A percentile compares a stretch with the other conserved stretches of the same genome.
These are phyloP conservation scores for Genyomyrus donnyi DNA, from an alignment of 2,113 vertebrate species.

Conservation along the genomic window DNA sequence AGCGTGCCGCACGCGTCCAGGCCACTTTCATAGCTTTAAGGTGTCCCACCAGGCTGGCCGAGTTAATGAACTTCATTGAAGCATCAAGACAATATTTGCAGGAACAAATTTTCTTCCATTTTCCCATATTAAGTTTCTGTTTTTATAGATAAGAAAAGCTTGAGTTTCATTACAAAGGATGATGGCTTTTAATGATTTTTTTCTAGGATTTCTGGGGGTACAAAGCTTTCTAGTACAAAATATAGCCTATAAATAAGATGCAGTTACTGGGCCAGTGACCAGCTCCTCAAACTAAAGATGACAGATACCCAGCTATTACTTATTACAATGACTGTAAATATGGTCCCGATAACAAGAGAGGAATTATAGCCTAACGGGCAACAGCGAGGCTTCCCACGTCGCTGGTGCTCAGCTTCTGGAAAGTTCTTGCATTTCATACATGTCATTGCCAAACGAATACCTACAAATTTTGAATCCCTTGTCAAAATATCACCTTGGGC, in stretches of 20 bases:
- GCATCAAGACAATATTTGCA: background rate
- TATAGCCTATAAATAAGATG: background rate
- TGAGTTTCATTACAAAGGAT: background rate
- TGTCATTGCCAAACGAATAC: background rate
- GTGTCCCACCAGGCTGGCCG: background rate
- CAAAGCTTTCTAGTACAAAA: background rate
- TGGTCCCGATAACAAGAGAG: background rate
- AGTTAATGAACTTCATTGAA: background rate
- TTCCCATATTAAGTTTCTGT: background rate
- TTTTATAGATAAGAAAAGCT: background rate
- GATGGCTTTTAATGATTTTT: background rate
- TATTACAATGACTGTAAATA: background rate
- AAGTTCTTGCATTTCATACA: background rate
- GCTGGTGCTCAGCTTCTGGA: background rate
- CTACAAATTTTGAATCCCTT: background rate
- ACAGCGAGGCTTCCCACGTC: background rate
- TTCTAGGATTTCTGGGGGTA: no score
- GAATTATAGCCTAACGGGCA: background rate
- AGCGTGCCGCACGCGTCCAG: no score
- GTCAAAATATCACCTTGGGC: background rate
- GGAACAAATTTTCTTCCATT: background rate
- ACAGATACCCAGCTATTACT: background rate
- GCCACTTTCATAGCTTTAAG: background rate
- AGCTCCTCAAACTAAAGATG: background rate
- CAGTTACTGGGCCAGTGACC: background rate